Conservation (phyloP, 2,888 invertebrate genomes). For the Apotomis capreana region DNA sequence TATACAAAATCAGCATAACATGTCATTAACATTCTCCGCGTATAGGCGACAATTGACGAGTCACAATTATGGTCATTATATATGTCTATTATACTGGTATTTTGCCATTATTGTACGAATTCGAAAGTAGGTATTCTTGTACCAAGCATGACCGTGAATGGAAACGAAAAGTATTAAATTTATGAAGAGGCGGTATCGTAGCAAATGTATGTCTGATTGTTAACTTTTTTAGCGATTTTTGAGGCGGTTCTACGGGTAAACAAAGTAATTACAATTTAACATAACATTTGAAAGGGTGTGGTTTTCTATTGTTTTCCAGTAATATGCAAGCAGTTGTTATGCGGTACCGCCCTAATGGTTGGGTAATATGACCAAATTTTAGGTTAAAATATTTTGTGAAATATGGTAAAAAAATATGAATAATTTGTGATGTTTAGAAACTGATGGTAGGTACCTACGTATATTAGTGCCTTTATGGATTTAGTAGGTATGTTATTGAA, state of each 20-base stretch:
- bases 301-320: conserved; percentile 26
- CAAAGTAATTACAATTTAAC: conserved; percentile 5
- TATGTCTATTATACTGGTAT: conserved; percentile 25
- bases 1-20: conserved; percentile 61
- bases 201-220: conserved; percentile 7
- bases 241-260: conserved; percentile 3
- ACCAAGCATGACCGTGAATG: conserved; percentile 7
- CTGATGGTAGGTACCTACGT: not conserved
- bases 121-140: conserved; percentile 23
- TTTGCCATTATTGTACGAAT: conserved; percentile 34
- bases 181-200: conserved; percentile 8
- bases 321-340: conserved; percentile 9
- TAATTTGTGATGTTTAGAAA: not conserved
- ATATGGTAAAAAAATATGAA: not conserved
- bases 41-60: conserved; percentile 38
- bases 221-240: conserved; percentile 15
- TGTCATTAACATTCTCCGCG: conserved; percentile 53
- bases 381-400: not conserved
- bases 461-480: too few relatives aligned
- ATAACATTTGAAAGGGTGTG: conserved; percentile 27
- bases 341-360: conserved; percentile 10
- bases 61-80: conserved; percentile 15
- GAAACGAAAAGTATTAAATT: conserved; percentile 8
- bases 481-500: too few relatives aligned
- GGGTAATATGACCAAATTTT: not conserved